Evolutionary conservation across 2,888 invertebrate species (phyloP), one percentile per base, ranked within the genome.

Genomic region (Barypeithes pellucidus): DNA sequence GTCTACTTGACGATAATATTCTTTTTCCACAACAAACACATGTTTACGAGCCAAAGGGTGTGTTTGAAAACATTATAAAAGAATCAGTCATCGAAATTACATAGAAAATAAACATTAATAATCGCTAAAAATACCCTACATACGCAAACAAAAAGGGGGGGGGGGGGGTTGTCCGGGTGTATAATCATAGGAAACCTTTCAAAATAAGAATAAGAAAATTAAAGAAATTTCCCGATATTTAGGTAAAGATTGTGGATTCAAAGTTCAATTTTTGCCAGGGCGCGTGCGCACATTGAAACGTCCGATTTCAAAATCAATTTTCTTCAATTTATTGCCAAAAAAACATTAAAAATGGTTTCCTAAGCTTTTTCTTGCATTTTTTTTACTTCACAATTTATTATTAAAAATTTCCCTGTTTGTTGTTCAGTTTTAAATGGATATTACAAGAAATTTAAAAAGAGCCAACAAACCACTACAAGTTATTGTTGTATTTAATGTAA

Each of bases 261-360:
- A 43, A 60, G 45, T 61, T 69, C 45, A 63, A 69, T 52, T 69
- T 69, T 69, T 7, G n/a, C 29, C 16, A 63, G 14, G 47, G 63
- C 71, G 71, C 71, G 39, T 59, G 65, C 45, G 66, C 59, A 41
- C 16, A 22, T 16, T 5, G 29, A 57, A 52, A 67, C 22, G 39
- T 22, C 54, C 24, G 59, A 59, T 63, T 68, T 73, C 36, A 52
- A 67, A 68, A 73, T 73, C 73, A 73, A 73, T 73, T 73, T 68
- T 36, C 24, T 39, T 59, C 18, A 20, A n/a, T 59, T 59, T 50
- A 22, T 60, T 39, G 20, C 41, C 36, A 41, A 60, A 39, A 54
- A 41, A 60, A 22, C 14, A 43, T 20, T 3, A 59, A 36, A 59
- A 36, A 16, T 39, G n/a, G 1, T 8, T 3, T 39, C n/a, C 1